Evolutionary conservation across 2,797 vertebrate species (phyloP), one percentile per base, ranked within the genome.

Genomic region (Notolabrus celidotus): DNA sequence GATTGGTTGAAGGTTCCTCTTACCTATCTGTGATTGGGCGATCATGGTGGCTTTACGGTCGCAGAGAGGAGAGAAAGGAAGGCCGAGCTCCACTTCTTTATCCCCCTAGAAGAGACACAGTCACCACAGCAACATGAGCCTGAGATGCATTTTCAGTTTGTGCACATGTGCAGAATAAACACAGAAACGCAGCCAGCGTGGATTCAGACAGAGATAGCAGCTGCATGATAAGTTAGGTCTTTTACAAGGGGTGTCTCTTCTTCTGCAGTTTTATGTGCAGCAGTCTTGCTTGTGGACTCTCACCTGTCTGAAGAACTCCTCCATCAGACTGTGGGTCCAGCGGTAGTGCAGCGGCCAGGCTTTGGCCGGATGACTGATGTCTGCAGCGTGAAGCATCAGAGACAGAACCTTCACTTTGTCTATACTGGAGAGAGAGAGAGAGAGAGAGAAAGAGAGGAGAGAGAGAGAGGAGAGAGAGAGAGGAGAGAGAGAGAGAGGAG

Each of bases 241-340:
- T n/a, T n/a, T n/a, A n/a, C n/a, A n/a, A n/a, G n/a, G n/a, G n/a
- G n/a, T n/a, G n/a, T n/a, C n/a, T n/a, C n/a, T n/a, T n/a, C n/a
- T n/a, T n/a, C n/a, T n/a, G n/a, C n/a, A n/a, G n/a, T n/a, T n/a
- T n/a, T n/a, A n/a, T n/a, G n/a, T n/a, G n/a, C n/a, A n/a, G n/a
- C n/a, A n/a, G n/a, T n/a, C n/a, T n/a, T 42, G 15, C 16, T 4
- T 39, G n/a, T 43, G n/a, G 10, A 15, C 38, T 15, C 22, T 14
- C 20, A 94, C 98, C 97, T 99, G 98, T 95, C 95, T 94, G 83
- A 99, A 99, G 88, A 99, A 99, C 92, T 99, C 98, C 89, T 99
- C 98, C 97, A 99, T 99, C 65, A 99, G 92, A 60, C 96, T 95
- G 89, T 96, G 96, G 10, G 98, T 99, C 98, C 98, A 99, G 68